Evolutionary conservation across 2,797 vertebrate species (phyloP), one percentile per base, ranked within the genome.

Genomic region (Lacerta agilis): DNA sequence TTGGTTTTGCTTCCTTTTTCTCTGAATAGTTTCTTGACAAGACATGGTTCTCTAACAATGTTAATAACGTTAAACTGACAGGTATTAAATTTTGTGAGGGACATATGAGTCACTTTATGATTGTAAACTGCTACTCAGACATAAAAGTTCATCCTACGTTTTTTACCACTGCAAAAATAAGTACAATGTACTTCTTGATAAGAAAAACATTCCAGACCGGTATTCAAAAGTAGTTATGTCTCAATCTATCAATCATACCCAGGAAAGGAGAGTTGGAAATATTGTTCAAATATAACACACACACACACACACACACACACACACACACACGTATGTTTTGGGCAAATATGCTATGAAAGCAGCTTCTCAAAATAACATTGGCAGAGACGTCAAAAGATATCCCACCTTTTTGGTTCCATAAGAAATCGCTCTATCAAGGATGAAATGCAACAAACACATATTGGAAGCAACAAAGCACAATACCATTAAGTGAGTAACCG

Each of bases 351-450:
- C 49, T 23, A 79, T 41, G 11, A 23, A 72, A 80, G 5, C 15
- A 61, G 18, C 7, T 17, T 69, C 41, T 49, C 38, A 1, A 29
- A 45, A 2, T 11, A 82, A 85, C 78, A 90, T 27, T 10, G 90
- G 71, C 45, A 83, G 0, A 89, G 58, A 8, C 87, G 79, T 89
- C 18, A 10, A 71, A 49, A 49, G 75, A 83, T 58, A 86, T 78
- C 18, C 1, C 55, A 87, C 75, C 0, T 2, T 10, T 66, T 55
- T 75, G 64, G 49, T 36, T 88, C 87, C 25, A 18, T 90, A 90
- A 61, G 80, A 91, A 89, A 91, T 25, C 79, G 82, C 69, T 88
- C 85, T 90, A 9, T 79, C 83, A 89, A 90, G 3, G 13, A 58
- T 67, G 8, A 20, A 64, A 43, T 18, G 33, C 2, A 27, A 36